Conservation (phyloP, 2,797 vertebrate genomes). For the Rhinella marina region DNA sequence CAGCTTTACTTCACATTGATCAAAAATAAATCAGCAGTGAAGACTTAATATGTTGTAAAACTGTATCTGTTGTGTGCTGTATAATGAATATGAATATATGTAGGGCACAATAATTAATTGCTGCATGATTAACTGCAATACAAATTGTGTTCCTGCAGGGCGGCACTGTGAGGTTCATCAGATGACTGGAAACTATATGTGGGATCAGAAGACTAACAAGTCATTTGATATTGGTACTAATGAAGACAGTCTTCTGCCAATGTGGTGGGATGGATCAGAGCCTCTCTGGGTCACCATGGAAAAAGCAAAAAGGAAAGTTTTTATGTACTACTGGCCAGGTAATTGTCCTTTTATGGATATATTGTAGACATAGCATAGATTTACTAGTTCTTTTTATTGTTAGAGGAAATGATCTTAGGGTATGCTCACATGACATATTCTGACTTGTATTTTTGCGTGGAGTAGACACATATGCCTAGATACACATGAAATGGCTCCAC, state of each 20-base stretch:
- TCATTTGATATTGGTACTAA: conserved; percentile 91
- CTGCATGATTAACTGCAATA: neutral
- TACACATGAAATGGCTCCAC: no score
- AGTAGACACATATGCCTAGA: no score
- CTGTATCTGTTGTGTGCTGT: neutral
- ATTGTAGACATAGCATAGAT: no score
- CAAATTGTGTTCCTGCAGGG: conserved; percentile 71
- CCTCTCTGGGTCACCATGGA: conserved; percentile 92
- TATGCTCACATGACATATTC: no score
- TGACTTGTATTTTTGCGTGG: no score
- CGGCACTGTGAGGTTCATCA: conserved; percentile 90
- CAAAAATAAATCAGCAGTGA: no score
- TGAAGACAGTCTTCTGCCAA: conserved; percentile 82
- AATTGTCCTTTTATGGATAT: neutral
- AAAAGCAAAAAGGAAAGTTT: conserved; percentile 83
- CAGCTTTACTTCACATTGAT: no score
- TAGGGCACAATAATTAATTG: neutral
- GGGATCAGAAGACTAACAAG: conserved; percentile 80
- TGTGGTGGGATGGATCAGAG: conserved; percentile 95
- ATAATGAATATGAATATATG: neutral
- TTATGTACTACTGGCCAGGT: conserved; percentile 98
- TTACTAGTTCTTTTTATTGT: no score
- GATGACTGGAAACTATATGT: conserved; percentile 97
- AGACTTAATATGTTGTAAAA: neutral
- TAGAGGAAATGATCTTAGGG: no score